Evolutionary conservation across 2,797 vertebrate species (phyloP), one percentile per base, ranked within the genome.

Genomic region (Galaxias olidus): DNA sequence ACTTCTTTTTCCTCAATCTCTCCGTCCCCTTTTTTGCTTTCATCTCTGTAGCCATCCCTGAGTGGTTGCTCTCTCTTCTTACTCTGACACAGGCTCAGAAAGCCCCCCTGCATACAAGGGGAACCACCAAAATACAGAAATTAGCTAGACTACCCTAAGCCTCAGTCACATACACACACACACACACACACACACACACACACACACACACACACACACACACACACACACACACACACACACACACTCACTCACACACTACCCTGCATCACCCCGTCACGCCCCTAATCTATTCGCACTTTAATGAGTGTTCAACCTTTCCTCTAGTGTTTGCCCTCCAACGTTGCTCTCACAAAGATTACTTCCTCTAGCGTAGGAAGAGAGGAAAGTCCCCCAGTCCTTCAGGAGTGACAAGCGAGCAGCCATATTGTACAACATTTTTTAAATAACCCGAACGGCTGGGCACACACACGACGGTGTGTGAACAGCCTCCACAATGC

Each of bases 271-370:
- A 9, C 20, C 45, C 12, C 65, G 45, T 65, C 50, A n/a, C 61
- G 12, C 11, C 48, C 20, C 59, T 59, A 50, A 74, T 81, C 65
- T 77, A 76, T 85, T 76, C 79, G 68, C 75, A 82, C 77, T 79
- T 81, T 67, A 83, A 75, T 73, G 47, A 63, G 59, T 66, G 59
- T 63, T 74, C 46, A 59, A 66, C 73, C 59, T 72, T 59, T 67
- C 68, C 58, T 66, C 41, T 64, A 56, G 50, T 65, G 54, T 53
- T 56, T 14, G 41, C 20, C 5, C 50, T 59, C 45, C 20, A 41
- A 64, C 6, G 7, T 48, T 63, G 17, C 41, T 61, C 45, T 61
- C 54, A 42, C 55, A 50, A n/a, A 10, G 0, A 4, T 53, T 42
- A 49, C 20, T 1, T 45, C 58, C 1, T 6, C 44, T 12, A 44